Conservation (phyloP, 2,797 vertebrate genomes). For the Melanotaenia maccullochi region DNA sequence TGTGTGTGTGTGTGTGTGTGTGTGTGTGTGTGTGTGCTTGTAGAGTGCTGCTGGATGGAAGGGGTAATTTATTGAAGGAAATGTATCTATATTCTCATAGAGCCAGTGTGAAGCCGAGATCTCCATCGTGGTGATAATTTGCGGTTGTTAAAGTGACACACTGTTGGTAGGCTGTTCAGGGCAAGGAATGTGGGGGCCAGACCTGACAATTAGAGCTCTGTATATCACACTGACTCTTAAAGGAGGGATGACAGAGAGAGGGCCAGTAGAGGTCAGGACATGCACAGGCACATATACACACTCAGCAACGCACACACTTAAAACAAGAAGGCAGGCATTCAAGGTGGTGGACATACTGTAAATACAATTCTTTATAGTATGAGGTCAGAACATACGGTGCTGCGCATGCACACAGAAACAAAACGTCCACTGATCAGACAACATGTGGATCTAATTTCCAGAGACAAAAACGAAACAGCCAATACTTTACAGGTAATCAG, state of each 20-base stretch:
- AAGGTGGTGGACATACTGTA: conserved; percentile 13
- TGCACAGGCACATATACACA: conserved; percentile 34
- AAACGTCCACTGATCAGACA: not conserved
- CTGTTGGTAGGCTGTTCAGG: conserved; percentile 86
- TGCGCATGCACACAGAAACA: conserved; percentile 8
- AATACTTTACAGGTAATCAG: conserved; percentile 50
- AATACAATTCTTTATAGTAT: conserved; percentile 25
- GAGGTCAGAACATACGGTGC: conserved; percentile 30
- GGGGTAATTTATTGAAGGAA: conserved; percentile 91
- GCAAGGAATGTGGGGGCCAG: conserved; percentile 86
- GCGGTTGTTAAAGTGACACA: conserved; percentile 95
- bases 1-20: conserved; percentile 12
- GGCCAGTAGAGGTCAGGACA: conserved; percentile 61
- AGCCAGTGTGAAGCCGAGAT: conserved; percentile 88
- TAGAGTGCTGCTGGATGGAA: conserved; percentile 15
- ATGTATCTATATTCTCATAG: conserved; percentile 92
- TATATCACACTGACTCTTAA: conserved; percentile 78
- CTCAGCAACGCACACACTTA: conserved; percentile 26
- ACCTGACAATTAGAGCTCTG: conserved; percentile 87
- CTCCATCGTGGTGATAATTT: conserved; percentile 94
- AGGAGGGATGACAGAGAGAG: conserved; percentile 63
- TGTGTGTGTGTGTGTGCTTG: not conserved
- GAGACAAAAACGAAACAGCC: conserved; percentile 30
- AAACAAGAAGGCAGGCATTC: conserved; percentile 20
- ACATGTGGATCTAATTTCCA: conserved; percentile 47